Evolutionary conservation across 2,888 invertebrate genomes (phyloP), one percentile per base, ranked within the genome.

Genomic region (Papilio elwesi): DNA sequence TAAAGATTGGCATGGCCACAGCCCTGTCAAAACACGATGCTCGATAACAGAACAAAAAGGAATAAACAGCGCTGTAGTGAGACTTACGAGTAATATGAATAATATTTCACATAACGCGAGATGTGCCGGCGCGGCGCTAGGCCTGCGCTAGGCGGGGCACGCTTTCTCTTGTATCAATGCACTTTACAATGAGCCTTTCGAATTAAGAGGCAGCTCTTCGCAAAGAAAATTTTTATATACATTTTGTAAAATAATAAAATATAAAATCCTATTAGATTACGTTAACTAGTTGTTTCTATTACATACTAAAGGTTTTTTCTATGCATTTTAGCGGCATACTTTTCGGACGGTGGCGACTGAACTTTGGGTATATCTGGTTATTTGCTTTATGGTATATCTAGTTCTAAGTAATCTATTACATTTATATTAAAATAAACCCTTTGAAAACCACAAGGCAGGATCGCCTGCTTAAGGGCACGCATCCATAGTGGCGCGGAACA

Each of bases 81-180:
- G 75, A 70, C 57, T 55, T 63, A 69, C 67, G 59, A 68, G 65
- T 66, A 67, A 55, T 70, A 74, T 70, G 71, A 75, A 74, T 75
- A 74, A 73, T 74, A 76, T 74, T 76, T 77, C 68, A 75, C 74
- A 70, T 63, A 67, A 68, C 65, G 66, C 66, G n/a, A 74, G 70
- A 71, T 71, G 72, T 73, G 69, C 74, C 69, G 75, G 75, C n/a
- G 76, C 77, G 74, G 71, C 62, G 68, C 59, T 70, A 75, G 82
- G 81, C 77, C 74, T 72, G 70, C 59, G 66, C 55, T 70, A 75
- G 82, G 81, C 80, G 81, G 80, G 80, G 80, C 74, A 68, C 72
- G 78, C 81, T 81, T 81, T 81, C 82, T 82, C 78, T 81, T 77
- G 75, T 78, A 82, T 79, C 76, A 78, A 77, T 79, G 79, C 75